Conservation (phyloP, 1,140 invertebrate genomes). For the Venturia canescens region DNA sequence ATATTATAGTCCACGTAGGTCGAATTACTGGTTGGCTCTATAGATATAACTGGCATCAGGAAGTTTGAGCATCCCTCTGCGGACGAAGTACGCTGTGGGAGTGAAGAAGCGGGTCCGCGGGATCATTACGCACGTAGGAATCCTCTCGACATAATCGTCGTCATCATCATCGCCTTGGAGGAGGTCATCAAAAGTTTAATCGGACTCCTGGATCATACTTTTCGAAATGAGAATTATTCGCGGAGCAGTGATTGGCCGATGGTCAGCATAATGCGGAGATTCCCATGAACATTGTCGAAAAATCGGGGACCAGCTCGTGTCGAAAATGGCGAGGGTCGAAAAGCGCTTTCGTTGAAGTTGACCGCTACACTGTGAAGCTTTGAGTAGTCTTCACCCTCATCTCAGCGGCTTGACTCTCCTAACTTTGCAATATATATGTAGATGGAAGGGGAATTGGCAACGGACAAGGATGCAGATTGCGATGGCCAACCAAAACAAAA, state of each 20-base stretch:
- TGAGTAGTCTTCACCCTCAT: background rate
- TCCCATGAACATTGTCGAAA: slow-evolving; percentile 26
- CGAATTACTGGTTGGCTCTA: slow-evolving; percentile 41
- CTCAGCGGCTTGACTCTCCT: background rate
- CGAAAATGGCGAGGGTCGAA: background rate
- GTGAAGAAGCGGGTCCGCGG: background rate
- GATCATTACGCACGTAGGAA: background rate
- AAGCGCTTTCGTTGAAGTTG: background rate
- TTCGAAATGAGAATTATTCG: slow-evolving; percentile 10
- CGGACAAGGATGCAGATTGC: slow-evolving; percentile 68
- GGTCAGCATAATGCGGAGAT: slow-evolving; percentile 2
- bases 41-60: background rate
- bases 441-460: slow-evolving; percentile 30
- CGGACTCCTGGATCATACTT: background rate
- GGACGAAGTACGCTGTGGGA: background rate
- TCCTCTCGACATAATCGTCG: background rate
- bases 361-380: background rate
- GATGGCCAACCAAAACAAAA: slow-evolving; percentile 70
- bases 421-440: background rate
- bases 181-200: background rate
- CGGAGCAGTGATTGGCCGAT: background rate
- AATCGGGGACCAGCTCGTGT: background rate
- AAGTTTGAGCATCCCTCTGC: background rate
- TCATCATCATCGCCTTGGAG: background rate
- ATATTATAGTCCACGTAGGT: slow-evolving; percentile 36